phyloP scores from a whole-genome alignment of 2,797 vertebrate species.

The Myioborus melanocephalus region DNA sequence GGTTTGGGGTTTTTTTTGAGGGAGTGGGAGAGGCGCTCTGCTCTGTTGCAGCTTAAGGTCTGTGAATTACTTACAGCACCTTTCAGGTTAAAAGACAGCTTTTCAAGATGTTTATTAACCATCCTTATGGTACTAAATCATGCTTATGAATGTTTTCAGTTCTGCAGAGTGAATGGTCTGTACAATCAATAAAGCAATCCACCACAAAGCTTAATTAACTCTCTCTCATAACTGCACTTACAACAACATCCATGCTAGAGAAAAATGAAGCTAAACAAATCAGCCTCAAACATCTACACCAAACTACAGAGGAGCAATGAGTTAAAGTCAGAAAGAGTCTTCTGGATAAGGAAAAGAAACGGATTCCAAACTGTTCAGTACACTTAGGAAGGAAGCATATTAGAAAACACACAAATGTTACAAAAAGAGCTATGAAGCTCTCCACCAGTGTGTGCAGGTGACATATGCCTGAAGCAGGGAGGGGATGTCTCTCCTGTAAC shows the following conservation, averaged over 20 bases:
- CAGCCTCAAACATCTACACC: not conserved
- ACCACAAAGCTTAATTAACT: not conserved
- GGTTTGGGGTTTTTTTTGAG: accelerated
- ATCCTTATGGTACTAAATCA: not conserved
- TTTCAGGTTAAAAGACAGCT: not conserved
- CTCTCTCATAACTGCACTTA: not conserved
- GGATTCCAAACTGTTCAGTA: not conserved
- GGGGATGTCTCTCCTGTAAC: not conserved
- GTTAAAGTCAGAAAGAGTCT: not conserved
- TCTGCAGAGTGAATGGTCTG: not conserved
- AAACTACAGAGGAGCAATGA: not conserved
- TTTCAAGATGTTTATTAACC: not conserved
- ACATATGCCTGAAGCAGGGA: not conserved
- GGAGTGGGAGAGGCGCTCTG: accelerated
- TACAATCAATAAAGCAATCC: not conserved
- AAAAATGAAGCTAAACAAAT: not conserved
- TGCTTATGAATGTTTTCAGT: not conserved
- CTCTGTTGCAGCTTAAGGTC: not conserved
- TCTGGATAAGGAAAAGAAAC: not conserved
- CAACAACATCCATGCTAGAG: not conserved
- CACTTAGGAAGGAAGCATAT: not conserved
- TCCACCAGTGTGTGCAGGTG: not conserved
- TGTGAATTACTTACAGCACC: not conserved
- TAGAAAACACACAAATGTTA: not conserved
- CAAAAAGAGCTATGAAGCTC: not conserved